Evolutionary conservation across 23 tunicate species (phyloP).

Genomic region (Oikopleura dioica): DNA sequence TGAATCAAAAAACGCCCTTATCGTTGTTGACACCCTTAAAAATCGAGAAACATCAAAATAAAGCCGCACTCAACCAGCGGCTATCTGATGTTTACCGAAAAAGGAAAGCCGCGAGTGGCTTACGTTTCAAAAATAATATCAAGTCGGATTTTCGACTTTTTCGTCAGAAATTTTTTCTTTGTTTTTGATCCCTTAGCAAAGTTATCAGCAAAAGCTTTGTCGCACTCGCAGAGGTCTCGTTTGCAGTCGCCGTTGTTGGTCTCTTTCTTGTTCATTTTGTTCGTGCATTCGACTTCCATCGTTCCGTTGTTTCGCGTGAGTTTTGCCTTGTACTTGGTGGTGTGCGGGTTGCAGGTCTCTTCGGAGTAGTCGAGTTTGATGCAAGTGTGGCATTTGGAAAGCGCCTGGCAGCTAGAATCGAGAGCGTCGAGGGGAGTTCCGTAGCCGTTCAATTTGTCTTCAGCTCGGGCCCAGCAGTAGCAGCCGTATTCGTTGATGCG

Average conservation of each 20-base stretch:
- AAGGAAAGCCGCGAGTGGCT: too few species aligned
- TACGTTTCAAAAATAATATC: too few species aligned
- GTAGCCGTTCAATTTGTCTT: neutral
- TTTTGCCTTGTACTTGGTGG: neutral
- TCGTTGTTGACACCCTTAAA: too few species aligned
- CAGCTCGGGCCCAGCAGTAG: neutral
- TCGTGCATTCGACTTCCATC: neutral
- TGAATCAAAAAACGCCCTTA: too few species aligned
- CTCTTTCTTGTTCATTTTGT: neutral
- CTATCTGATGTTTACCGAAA: too few species aligned
- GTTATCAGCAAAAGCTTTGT: neutral
- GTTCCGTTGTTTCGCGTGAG: neutral
- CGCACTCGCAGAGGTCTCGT: neutral
- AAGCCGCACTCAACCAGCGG: too few species aligned
- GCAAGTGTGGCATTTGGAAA: neutral
- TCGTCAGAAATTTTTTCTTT: neutral
- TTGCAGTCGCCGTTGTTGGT: slow-evolving; percentile 13
- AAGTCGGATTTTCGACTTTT: too few species aligned
- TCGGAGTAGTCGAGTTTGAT: neutral
- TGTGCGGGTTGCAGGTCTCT: neutral
- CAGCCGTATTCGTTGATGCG: neutral
- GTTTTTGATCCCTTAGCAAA: neutral
- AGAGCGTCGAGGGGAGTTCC: neutral
- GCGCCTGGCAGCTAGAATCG: neutral
- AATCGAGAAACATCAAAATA: too few species aligned